Evolutionary conservation across 1,140 invertebrate species (phyloP).

Genomic region (Mactra quadrangularis): DNA sequence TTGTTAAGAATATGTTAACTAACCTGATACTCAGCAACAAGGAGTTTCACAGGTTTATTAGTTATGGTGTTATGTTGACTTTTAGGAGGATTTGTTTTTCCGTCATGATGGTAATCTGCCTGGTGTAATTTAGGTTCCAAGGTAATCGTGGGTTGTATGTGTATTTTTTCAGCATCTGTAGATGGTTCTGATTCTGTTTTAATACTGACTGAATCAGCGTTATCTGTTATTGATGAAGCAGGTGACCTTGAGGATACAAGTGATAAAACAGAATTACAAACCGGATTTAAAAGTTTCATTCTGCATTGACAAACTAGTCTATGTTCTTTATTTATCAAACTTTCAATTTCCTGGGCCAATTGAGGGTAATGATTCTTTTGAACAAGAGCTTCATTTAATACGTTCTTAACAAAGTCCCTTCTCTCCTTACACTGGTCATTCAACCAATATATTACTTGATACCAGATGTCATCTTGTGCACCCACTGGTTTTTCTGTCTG

Average conservation of each 20-base stretch:
- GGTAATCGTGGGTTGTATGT: too few relatives aligned
- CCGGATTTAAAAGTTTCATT: neutral
- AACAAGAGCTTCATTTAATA: neutral
- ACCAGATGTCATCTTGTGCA: neutral
- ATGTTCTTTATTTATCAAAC: neutral
- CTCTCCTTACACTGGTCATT: neutral
- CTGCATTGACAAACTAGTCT: neutral
- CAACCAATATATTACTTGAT: neutral
- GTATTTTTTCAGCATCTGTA: too few relatives aligned
- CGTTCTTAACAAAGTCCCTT: neutral
- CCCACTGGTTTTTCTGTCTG: neutral
- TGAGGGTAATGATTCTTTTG: conserved; percentile 6
- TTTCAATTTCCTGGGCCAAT: neutral
- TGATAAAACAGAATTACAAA: neutral
- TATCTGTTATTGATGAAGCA: neutral
- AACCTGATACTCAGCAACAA: too few relatives aligned
- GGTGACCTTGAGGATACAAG: conserved; percentile 1
- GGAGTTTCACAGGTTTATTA: too few relatives aligned
- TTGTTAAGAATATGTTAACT: too few relatives aligned
- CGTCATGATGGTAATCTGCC: too few relatives aligned
- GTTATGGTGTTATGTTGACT: too few relatives aligned
- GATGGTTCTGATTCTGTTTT: too few relatives aligned
- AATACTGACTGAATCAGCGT: too few relatives aligned
- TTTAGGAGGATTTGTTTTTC: too few relatives aligned
- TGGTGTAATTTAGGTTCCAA: too few relatives aligned